Evolutionary conservation across 2,888 invertebrate species (phyloP).

Genomic region (Philopedon plagiatum): DNA sequence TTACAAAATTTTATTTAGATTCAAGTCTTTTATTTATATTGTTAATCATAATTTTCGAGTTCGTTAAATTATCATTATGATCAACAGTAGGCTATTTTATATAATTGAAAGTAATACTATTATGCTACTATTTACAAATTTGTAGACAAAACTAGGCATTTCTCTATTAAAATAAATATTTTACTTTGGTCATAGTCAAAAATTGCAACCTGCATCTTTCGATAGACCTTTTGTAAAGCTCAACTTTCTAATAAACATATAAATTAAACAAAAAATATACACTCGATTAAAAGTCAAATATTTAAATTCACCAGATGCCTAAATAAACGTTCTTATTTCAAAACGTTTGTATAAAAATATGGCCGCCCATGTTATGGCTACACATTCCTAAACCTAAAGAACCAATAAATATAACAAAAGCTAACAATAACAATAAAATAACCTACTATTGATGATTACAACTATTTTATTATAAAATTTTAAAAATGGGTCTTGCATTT

Average conservation of each 20-base stretch:
- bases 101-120: background rate
- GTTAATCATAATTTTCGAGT: slow-evolving; percentile 10
- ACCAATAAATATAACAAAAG: background rate
- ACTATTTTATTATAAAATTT: background rate
- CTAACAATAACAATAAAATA: background rate
- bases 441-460: background rate
- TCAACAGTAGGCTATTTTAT: slow-evolving; percentile 15
- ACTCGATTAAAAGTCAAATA: background rate
- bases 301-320: background rate
- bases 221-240: too few species aligned
- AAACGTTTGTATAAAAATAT: slow-evolving; percentile 6
- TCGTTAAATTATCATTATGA: slow-evolving; percentile 1
- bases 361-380: slow-evolving; percentile 27
- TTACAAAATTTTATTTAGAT: slow-evolving; percentile 42
- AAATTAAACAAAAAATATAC: too few species aligned
- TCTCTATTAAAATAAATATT: slow-evolving; percentile 2
- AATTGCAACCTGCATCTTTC: too few species aligned
- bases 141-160: background rate
- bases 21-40: slow-evolving; percentile 45
- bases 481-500: background rate
- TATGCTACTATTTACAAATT: slow-evolving; percentile 24
- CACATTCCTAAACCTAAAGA: slow-evolving; percentile 7
- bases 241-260: too few species aligned
- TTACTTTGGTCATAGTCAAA: background rate
- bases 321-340: background rate